Conservation (phyloP, 2,113 vertebrate genomes). For the Piprites chloris region DNA sequence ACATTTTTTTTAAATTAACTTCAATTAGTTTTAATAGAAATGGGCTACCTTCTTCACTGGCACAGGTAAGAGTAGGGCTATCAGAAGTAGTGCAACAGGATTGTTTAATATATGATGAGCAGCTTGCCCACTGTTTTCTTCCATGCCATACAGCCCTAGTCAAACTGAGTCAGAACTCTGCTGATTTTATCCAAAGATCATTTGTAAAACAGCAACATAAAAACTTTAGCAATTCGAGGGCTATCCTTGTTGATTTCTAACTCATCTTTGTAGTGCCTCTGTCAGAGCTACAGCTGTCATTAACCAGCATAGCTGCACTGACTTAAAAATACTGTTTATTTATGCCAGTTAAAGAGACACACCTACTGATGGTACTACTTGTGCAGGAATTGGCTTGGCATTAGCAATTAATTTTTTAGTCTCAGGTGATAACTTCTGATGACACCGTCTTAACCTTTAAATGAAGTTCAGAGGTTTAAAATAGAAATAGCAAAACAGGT, state of each 20-base stretch:
- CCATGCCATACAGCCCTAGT: rapidly evolving
- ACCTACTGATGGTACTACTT: background rate
- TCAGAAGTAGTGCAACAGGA: background rate
- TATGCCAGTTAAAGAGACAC: background rate
- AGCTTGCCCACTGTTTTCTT: background rate
- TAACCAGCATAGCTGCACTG: background rate
- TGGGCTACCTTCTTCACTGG: background rate
- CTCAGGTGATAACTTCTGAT: background rate
- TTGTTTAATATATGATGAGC: too few relatives aligned
- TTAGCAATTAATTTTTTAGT: background rate
- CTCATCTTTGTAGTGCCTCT: background rate
- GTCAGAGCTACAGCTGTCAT: background rate
- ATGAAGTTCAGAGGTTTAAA: background rate
- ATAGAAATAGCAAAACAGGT: background rate
- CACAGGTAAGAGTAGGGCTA: background rate
- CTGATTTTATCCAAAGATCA: background rate
- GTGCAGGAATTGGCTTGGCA: background rate
- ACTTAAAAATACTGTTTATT: background rate
- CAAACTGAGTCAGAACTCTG: background rate
- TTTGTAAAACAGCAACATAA: background rate
- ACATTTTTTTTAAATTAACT: background rate
- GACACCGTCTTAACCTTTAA: background rate
- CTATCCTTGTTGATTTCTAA: background rate
- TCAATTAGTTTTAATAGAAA: background rate
- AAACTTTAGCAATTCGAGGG: background rate